These are phyloP conservation scores for Halocynthia aurantium DNA, from an alignment of 23 tunicate genomes.

Conservation along the genomic window DNA sequence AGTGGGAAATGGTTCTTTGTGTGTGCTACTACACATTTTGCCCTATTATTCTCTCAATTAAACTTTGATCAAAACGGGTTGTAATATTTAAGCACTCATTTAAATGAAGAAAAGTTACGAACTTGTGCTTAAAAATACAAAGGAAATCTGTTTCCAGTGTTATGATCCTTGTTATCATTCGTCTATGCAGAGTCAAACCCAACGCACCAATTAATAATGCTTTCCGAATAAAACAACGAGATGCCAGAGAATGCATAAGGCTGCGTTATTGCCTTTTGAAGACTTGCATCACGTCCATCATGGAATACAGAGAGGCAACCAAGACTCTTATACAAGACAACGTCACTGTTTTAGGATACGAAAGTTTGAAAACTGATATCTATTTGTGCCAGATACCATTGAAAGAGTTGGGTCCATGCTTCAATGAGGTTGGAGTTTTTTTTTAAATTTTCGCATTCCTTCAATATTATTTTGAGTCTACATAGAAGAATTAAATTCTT, in stretches of 20 bases:
- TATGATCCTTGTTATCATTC: background rate
- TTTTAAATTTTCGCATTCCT: background rate
- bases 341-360: no score
- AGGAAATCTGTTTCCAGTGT: background rate
- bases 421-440: background rate
- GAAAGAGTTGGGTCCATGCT: conserved; percentile 16
- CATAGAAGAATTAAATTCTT: no score
- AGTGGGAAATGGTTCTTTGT: no score
- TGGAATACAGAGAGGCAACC: background rate
- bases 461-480: no score
- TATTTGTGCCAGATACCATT: conserved; percentile 13
- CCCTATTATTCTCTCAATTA: no score
- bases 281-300: background rate
- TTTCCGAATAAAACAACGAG: background rate
- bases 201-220: conserved; percentile 6
- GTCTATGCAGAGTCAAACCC: background rate
- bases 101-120: background rate
- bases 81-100: background rate
- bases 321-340: no score
- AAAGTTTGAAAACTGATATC: no score
- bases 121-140: background rate
- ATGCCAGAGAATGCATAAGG: conserved; percentile 3
- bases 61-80: no score
- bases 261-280: conserved; percentile 9
- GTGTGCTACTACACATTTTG: no score